Percentiles rank a stretch among this genome's conserved stretches.
Evolutionary conservation across 2,888 invertebrate species (phyloP).

Genomic region (Nymphalis polychloros): DNA sequence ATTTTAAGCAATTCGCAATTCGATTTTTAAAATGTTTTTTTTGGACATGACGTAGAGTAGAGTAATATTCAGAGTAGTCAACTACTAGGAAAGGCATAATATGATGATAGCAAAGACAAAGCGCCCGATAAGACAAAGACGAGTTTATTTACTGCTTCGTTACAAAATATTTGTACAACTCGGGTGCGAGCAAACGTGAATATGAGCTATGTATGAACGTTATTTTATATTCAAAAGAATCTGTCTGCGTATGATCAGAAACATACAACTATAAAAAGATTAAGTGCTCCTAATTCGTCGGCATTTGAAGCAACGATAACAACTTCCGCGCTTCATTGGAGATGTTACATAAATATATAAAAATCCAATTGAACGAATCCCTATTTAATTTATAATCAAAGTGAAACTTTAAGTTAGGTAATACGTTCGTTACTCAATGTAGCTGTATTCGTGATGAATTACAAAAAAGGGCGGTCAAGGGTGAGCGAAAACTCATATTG

Average conservation of each 20-base stretch:
- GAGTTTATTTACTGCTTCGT: constrained; percentile 15
- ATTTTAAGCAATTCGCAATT: background rate
- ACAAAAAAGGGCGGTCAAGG: constrained; percentile 16
- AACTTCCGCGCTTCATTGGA: constrained; percentile 8
- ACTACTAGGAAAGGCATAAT: constrained; percentile 18
- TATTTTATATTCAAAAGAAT: background rate
- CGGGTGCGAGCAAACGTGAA: background rate
- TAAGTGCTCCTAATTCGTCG: constrained; percentile 7
- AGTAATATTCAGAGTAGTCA: constrained; percentile 20
- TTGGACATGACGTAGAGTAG: background rate
- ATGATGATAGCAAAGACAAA: constrained; percentile 23
- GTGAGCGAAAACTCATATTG: constrained; percentile 8
- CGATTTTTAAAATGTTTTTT: background rate
- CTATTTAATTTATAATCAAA: constrained; percentile 30
- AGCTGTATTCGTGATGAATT: constrained; percentile 28
- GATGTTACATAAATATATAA: constrained; percentile 30
- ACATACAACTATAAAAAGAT: constrained; percentile 4
- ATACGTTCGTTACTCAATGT: constrained; percentile 37
- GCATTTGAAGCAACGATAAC: constrained; percentile 17
- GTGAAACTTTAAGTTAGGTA: constrained; percentile 35
- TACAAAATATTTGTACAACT: constrained; percentile 8
- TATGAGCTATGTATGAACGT: no score
- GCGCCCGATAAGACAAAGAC: constrained; percentile 28
- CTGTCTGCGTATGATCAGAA: background rate
- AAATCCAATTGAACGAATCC: constrained; percentile 34